Evolutionary conservation across 2,113 vertebrate species (phyloP).

Genomic region (Microtus richardsoni): DNA sequence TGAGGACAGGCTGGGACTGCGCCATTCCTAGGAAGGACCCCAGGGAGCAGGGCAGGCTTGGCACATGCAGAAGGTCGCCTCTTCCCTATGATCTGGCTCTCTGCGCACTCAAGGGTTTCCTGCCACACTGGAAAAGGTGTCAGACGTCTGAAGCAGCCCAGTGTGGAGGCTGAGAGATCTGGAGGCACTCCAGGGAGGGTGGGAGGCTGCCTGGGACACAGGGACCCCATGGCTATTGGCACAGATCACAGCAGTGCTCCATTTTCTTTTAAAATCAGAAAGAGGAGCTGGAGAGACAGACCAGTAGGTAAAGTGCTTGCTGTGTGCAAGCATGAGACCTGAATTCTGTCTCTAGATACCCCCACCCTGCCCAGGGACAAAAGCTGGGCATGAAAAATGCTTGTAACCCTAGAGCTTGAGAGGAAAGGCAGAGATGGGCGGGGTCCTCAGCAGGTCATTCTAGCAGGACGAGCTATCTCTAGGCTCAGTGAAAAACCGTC

Average conservation of each 20-base stretch:
- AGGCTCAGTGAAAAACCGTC: neutral
- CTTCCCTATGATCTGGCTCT: neutral
- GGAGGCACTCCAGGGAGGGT: neutral
- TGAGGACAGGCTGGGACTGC: neutral
- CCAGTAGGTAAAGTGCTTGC: neutral
- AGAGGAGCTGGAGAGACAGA: neutral
- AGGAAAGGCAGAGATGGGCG: neutral
- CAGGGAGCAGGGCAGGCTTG: neutral
- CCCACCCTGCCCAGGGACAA: neutral
- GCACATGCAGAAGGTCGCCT: neutral
- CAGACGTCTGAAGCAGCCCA: neutral
- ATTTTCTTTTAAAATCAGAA: conserved; percentile 35
- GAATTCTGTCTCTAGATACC: neutral
- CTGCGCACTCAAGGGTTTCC: neutral
- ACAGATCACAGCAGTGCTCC: neutral
- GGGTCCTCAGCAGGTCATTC: too few relatives aligned
- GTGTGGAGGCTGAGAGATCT: neutral
- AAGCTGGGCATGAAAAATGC: too few relatives aligned
- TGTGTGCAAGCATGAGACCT: neutral
- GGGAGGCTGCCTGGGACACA: neutral
- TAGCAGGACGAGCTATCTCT: neutral
- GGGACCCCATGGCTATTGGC: neutral
- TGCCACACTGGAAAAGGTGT: neutral
- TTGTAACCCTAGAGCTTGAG: neutral
- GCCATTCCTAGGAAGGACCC: neutral